Conservation (phyloP, 1,140 invertebrate genomes). For the Sarcophaga peregrina region DNA sequence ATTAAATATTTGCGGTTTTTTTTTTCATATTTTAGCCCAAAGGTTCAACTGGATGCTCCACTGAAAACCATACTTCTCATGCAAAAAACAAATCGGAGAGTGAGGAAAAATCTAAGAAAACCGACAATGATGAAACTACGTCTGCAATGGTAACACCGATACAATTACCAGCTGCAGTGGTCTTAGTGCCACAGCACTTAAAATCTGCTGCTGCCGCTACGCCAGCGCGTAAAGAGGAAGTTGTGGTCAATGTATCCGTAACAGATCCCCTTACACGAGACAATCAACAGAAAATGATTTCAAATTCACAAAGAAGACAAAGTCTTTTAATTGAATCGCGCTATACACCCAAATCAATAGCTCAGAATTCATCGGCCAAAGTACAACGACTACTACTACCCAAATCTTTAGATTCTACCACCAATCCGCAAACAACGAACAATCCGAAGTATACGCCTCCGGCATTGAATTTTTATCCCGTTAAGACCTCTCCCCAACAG, state of each 20-base stretch:
- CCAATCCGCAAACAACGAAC: background rate
- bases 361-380: slow-evolving; percentile 1
- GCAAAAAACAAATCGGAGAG: background rate
- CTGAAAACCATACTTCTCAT: background rate
- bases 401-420: background rate
- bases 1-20: background rate
- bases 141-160: background rate
- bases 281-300: slow-evolving; percentile 45
- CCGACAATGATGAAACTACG: background rate
- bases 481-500: background rate
- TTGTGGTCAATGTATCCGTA: slow-evolving; percentile 45
- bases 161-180: background rate
- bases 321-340: slow-evolving; percentile 25
- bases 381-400: background rate
- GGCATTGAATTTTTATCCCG: background rate
- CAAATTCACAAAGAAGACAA: slow-evolving; percentile 14
- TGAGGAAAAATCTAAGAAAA: slow-evolving; percentile 48
- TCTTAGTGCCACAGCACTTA: background rate
- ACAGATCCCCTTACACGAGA: slow-evolving; percentile 44
- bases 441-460: background rate
- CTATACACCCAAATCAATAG: slow-evolving; percentile 42
- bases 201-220: background rate
- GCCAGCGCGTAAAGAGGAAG: slow-evolving; percentile 42
- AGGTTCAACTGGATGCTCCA: background rate
- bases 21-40: slow-evolving; percentile 22